These are phyloP conservation scores for Heterocephalus glaber DNA, from an alignment of 2,113 vertebrate species.

Conservation along the genomic window DNA sequence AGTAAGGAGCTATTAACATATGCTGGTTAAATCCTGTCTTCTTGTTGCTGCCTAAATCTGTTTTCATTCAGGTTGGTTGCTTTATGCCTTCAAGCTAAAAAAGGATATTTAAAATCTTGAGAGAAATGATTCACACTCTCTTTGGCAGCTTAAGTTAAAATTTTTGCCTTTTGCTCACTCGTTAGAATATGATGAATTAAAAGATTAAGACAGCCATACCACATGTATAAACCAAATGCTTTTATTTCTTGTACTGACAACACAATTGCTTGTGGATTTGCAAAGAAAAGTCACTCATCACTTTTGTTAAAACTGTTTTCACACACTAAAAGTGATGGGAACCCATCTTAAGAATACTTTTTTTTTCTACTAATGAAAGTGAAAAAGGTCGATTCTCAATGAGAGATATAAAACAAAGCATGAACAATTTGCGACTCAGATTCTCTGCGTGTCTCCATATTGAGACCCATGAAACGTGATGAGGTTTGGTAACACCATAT, in stretches of 20 bases:
- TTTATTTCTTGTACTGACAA: slow-evolving; percentile 51
- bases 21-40: slow-evolving; percentile 76
- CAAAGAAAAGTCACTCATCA: slow-evolving; percentile 48
- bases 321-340: slow-evolving; percentile 12
- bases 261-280: slow-evolving; percentile 58
- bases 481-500: not conserved
- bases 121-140: slow-evolving; percentile 81
- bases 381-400: slow-evolving; percentile 10
- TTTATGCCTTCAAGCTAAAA: slow-evolving; percentile 79
- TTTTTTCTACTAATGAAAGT: not conserved
- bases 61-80: slow-evolving; percentile 80
- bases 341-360: not conserved
- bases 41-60: slow-evolving; percentile 76
- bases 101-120: slow-evolving; percentile 80
- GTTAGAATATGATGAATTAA: slow-evolving; percentile 78
- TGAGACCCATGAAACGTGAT: not conserved
- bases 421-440: not conserved
- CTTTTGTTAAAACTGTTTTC: slow-evolving; percentile 55
- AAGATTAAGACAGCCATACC: slow-evolving; percentile 69
- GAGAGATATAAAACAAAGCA: not conserved
- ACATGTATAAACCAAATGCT: slow-evolving; percentile 73
- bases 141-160: slow-evolving; percentile 77
- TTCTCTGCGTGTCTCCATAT: not conserved
- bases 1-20: slow-evolving; percentile 68
- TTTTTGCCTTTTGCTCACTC: slow-evolving; percentile 80